Conservation (phyloP, 35 echinoderm and acorn worm genomes). For the Acanthaster planci region DNA sequence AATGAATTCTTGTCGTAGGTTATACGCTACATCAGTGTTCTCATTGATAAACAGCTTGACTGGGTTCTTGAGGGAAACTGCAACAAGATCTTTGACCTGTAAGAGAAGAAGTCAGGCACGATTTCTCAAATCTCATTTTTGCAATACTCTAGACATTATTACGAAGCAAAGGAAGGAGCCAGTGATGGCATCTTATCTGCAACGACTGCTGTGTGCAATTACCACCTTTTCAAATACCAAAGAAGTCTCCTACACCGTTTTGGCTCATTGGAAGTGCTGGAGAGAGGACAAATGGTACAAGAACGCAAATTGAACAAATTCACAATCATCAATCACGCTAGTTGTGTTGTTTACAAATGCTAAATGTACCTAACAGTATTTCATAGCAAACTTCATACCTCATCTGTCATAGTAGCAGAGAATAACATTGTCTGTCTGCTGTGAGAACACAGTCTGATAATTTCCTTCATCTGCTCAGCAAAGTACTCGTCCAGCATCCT, state of each 20-base stretch:
- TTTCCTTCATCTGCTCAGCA: slow-evolving; percentile 99
- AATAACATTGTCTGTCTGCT: slow-evolving; percentile 96
- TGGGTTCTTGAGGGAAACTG: slow-evolving; percentile 92
- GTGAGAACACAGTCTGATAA: slow-evolving; percentile 79
- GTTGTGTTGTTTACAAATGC: no score
- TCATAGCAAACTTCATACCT: slow-evolving; percentile 54
- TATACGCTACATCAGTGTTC: slow-evolving; percentile 98
- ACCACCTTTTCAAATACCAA: no score
- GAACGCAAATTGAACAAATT: not conserved
- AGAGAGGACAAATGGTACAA: no score
- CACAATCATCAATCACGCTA: not conserved
- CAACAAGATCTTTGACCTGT: slow-evolving; percentile 91
- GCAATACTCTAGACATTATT: no score
- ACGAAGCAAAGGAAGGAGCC: no score
- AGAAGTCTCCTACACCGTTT: no score
- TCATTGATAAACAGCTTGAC: slow-evolving; percentile 96
- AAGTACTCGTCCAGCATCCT: slow-evolving; percentile 99
- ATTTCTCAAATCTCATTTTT: no score
- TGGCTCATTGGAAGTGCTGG: no score
- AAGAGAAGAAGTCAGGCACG: not conserved
- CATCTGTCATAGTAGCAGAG: slow-evolving; percentile 99
- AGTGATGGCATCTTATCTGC: no score
- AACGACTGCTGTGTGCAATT: no score
- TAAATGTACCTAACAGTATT: no score
- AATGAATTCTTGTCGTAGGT: slow-evolving; percentile 93